Conservation (phyloP, 2,797 vertebrate genomes). For the Takifugu ocellatus region DNA sequence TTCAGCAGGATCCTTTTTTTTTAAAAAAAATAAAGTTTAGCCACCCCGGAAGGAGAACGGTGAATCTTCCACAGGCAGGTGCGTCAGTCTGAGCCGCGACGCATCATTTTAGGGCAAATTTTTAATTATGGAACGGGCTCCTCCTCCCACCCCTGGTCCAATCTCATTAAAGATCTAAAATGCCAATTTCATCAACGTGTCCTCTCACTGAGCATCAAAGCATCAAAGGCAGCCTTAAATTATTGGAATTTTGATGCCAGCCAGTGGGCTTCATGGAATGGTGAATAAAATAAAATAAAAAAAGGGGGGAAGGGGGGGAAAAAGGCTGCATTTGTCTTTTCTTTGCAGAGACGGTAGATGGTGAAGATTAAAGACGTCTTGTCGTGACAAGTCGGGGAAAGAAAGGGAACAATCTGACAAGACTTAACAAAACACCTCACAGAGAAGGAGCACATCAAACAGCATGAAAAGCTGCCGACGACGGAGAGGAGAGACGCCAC, state of each 20-base stretch:
- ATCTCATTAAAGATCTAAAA: slow-evolving; percentile 49
- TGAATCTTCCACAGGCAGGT: background rate
- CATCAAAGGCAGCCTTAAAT: slow-evolving; percentile 43
- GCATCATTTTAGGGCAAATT: slow-evolving; percentile 11
- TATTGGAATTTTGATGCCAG: slow-evolving; percentile 46
- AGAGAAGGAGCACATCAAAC: slow-evolving; percentile 62
- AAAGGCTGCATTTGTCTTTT: slow-evolving; percentile 44
- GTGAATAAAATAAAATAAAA: slow-evolving; percentile 9
- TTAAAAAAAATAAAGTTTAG: background rate
- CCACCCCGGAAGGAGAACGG: too few relatives aligned
- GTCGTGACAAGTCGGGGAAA: slow-evolving; percentile 59
- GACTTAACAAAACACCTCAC: slow-evolving; percentile 67
- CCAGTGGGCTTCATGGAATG: slow-evolving; percentile 41
- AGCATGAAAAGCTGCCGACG: slow-evolving; percentile 52
- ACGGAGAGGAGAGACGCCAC: slow-evolving; percentile 50
- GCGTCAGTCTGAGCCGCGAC: slow-evolving; percentile 3
- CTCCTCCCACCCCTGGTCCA: slow-evolving; percentile 8
- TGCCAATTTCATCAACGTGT: slow-evolving; percentile 41
- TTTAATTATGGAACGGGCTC: slow-evolving; percentile 35
- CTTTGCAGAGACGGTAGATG: slow-evolving; percentile 46
- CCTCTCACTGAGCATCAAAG: slow-evolving; percentile 49
- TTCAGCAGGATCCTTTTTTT: too few relatives aligned
- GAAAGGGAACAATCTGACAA: slow-evolving; percentile 59
- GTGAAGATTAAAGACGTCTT: slow-evolving; percentile 68
- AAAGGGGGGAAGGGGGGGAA: slow-evolving; percentile 2